Base-by-base conservation (phyloP, 2,113 vertebrate genomes). In the Seriola aureovittata region DNA sequence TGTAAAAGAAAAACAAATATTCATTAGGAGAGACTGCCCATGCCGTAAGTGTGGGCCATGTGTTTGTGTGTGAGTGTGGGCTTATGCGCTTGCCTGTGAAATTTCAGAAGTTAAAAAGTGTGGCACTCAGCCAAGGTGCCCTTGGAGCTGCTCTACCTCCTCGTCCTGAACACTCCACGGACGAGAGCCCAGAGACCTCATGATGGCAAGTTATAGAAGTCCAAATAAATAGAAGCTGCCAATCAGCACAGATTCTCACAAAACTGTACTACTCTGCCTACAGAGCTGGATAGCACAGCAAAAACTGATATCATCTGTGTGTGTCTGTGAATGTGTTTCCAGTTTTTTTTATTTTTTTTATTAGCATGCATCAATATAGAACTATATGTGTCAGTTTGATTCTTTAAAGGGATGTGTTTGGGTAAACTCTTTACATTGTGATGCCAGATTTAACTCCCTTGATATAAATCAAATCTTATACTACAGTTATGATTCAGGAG, bases 221-320 rank as follows among this genome's bases (percentile, higher is more conserved):
- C 36, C 79, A 82, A 86, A 90, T 86, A 86, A 83, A 90, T 86
- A 81, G 73, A 83, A 86, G 68, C 88, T 92, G 92, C 93, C 94
- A 93, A 82, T 94, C 93, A 93, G 38, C 78, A 46, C 68, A 68
- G 75, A 73, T 50, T 83, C 75, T 75, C 77, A 69, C 70, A 75
- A 70, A 69, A 70, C 59, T 78, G 74, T 65, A 55, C 65, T 38
- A 38, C 52, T 44, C 65, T 62, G 63, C 63, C 75, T 60, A 50
- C 71, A 57, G 65, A 73, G 68, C 67, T 82, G 67, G 42, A 80
- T 40, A 70, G 52, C 58, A 80, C 48, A 73, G 44, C 34, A 63
- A 65, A 70, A 58, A 82, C 32, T 17, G 25, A 50, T 32, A 48
- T 29, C 13, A 44, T 63, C 57, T 60, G 71, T 78, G 54, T 71